Base-by-base conservation (phyloP, 2,888 invertebrate genomes). In the Cantharis rufa region DNA sequence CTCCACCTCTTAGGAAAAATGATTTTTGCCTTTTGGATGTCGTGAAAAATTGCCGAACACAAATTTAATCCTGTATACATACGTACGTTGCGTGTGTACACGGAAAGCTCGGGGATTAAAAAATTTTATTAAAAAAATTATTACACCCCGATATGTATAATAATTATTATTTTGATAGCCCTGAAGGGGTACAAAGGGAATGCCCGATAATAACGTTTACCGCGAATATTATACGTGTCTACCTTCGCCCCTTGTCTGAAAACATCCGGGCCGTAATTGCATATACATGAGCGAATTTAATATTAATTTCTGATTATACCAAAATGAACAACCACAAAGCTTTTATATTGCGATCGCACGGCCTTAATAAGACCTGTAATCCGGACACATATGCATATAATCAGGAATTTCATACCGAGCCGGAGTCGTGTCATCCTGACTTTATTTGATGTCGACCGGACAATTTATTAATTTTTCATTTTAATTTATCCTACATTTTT, bases 291-390 rank as follows among this genome's bases (percentile, higher is more conserved):
- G 87, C 87, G 88, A 86, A 87, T 88, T 88, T 88, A 88, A 88
- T 88, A 88, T 88, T 88, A 88, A 88, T 88, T 88, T 88, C 88
- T 88, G 88, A 88, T 88, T 88, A 88, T 88, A 86, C 88, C 84
- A 85, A 86, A 87, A 87, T 85, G 88, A 86, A 86, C 88, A 86
- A 85, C 87, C 88, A 88, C 88, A 88, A 88, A 88, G 88, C 88
- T 88, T 88, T 88, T 88, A 88, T 88, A 88, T 88, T 87, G 85
- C 86, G 84, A 84, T 85, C 84, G 85, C 85, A 84, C 81, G 79
- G 84, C 87, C 86, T 85, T 87, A 88, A 88, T 87, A 88, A 87
- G 87, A 88, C 88, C 88, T 88, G 87, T 87, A 88, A 88, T 88
- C 87, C 82, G 85, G 85, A 86, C 87, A 86, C 86, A 85, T 85